Base-by-base conservation (phyloP, 2,113 vertebrate species). In the Charina bottae region DNA sequence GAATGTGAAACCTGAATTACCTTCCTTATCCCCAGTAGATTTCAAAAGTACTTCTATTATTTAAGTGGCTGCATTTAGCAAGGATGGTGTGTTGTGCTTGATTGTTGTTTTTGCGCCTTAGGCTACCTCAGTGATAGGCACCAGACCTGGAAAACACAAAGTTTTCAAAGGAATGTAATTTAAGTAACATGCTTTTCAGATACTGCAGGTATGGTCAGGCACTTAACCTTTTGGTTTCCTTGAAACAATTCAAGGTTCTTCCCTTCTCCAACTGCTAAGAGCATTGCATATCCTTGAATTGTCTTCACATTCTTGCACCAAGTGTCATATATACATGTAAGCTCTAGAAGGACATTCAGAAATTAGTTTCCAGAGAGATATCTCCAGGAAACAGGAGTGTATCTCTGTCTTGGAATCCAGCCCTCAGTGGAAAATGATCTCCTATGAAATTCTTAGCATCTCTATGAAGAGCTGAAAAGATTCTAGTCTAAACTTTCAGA, bases 81-180 rank as follows among this genome's bases (percentile, higher is more conserved):
- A 68, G 46, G 83, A 89, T 86, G 85, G 85, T 42, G 26, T 60
- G 42, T 92, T 93, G 78, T 87, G 91, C 21, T 88, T 42, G 26
- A 33, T 62, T 49, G 28, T 24, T 88, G 91, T 59, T 28, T 33
- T 55, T 64, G 53, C 60, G 26, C 94, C 89, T 93, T 15, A 58
- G 91, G 90, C 89, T 84, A 62, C 58, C 46, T 68, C 53, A 56
- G 53, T 84, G 90, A 92, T 90, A 59, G 56, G 89, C 88, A 92
- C 72, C 49, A 93, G 93, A 93, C 92, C 88, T 88, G 90, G 85
- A 87, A 88, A 78, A 56, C 42, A 59, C 72, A 64, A 60, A 46
- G 93, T 92, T 62, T 72, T 78, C 59, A 54, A 93, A 85, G 90
- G 96, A 94, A 85, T 83, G 88, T 88, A 93, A 93, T 96, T 90